Evolutionary conservation across 2,797 vertebrate species (phyloP).

Genomic region (Scolopax bukidnonensis): DNA sequence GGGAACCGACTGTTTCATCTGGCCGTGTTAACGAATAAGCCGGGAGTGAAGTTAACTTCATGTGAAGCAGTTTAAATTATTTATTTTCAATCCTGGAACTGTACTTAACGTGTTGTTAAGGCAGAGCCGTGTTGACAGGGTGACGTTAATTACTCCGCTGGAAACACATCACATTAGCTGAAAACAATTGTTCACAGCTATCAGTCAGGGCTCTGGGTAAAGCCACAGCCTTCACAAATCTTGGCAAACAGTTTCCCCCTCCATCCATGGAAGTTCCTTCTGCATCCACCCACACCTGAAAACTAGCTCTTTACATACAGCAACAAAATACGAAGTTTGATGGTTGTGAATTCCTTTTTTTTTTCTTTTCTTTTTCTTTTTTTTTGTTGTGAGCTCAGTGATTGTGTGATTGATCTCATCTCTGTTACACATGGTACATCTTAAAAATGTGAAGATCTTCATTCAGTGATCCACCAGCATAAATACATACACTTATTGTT

Average conservation of each 20-base stretch:
- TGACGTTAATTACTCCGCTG: constrained; percentile 23
- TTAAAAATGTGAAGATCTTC: background rate
- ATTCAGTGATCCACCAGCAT: background rate
- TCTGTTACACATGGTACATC: background rate
- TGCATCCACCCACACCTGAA: background rate
- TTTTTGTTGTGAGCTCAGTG: background rate
- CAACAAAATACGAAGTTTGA: background rate
- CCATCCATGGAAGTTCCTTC: background rate
- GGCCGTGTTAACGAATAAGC: background rate
- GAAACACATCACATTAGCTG: constrained; percentile 27
- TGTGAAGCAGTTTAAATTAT: constrained; percentile 52
- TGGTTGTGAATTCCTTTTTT: background rate
- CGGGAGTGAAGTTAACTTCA: constrained; percentile 44
- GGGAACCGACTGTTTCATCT: constrained; percentile 9
- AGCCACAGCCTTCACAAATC: background rate
- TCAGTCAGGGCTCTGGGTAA: background rate
- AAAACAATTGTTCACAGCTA: background rate
- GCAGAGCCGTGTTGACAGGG: constrained; percentile 30
- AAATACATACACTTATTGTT: background rate
- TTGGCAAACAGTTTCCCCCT: background rate
- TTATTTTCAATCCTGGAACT: constrained; percentile 39
- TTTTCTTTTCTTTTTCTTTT: background rate
- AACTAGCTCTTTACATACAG: background rate
- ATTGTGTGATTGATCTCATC: background rate
- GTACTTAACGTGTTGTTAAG: constrained; percentile 23